phyloP scores from a whole-genome alignment of 2,888 invertebrate genomes.

The Lomographa bimaculata region DNA sequence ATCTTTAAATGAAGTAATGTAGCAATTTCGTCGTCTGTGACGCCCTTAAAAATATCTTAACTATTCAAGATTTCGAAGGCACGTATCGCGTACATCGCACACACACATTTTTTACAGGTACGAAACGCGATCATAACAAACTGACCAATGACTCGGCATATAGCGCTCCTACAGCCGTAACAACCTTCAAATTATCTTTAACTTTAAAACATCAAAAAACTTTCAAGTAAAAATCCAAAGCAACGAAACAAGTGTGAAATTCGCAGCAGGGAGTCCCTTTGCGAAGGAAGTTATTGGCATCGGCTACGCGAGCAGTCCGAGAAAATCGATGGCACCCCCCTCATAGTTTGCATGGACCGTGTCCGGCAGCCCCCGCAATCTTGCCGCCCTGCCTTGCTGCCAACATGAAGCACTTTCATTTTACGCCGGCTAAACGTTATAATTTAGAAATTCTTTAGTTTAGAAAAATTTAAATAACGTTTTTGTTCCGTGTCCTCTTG shows the following conservation, averaged over 20 bases:
- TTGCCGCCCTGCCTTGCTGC: constrained; percentile 34
- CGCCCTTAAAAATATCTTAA: no score
- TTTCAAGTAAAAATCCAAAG: constrained; percentile 25
- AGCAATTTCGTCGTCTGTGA: no score
- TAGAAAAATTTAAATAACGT: constrained; percentile 42
- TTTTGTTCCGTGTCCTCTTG: constrained; percentile 34
- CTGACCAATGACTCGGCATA: no score
- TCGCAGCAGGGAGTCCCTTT: constrained; percentile 57
- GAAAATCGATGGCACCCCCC: constrained; percentile 79
- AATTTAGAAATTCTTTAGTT: constrained; percentile 10
- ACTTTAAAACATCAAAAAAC: constrained; percentile 1
- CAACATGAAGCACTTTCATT: constrained; percentile 19
- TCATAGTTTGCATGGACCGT: constrained; percentile 80
- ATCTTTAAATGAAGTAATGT: no score
- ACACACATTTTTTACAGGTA: no score
- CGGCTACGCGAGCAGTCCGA: constrained; percentile 65
- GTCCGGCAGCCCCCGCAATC: constrained; percentile 41
- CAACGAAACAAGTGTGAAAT: constrained; percentile 49
- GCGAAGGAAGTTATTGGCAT: constrained; percentile 72
- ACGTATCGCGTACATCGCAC: no score
- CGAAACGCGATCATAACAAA: no score
- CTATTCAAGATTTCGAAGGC: no score
- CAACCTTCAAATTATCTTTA: no score
- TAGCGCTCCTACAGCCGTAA: no score
- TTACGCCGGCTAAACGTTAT: constrained; percentile 10